Base-by-base conservation (phyloP, 1,140 invertebrate species). In the Eriocheir sinensis region DNA sequence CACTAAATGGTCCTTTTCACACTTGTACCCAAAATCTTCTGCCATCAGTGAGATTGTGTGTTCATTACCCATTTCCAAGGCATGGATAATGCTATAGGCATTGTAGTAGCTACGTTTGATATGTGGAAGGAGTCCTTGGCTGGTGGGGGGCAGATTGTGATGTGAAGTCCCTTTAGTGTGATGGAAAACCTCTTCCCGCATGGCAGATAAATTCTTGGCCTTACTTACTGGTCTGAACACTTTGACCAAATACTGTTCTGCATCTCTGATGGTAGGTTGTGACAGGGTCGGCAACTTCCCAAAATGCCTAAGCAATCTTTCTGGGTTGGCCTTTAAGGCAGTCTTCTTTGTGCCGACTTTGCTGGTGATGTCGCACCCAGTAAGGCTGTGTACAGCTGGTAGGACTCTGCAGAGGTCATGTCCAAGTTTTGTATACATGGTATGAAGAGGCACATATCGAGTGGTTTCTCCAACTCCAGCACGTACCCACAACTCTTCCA, bases 371-470 rank as follows among this genome's bases (percentile, higher is more conserved):
- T 92, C 91, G 30, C 91, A 92, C 48, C 83, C 92, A 80, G 91
- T 93, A 34, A 93, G 92, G 80, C 40, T 93, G 92, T 93, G 92
- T 36, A 93, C 4, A n/a, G 80, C 92, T 86, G 92, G 92, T 17
- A 93, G 83, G 15, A 93, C 44, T 88, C 40, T 44, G 30, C 91
- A 93, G 40, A 93, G 80, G 17, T 86, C 3, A 85, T 30, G 15
- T 32, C 92, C 81, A 38, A 93, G 83, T 0, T n/a, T 40, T 2
- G 0, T 21, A 60, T 2, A 81, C 81, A 93, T 21, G 36, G n/a
- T 86, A 86, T 86, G 92, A 86, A 93, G 92, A 44, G 92, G 41
- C 72, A 93, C 44, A 93, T 86, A 93, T n/a, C 81, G 92, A 86
- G 81, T 86, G 83, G 60, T 81, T 36, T 85, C 81, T 34, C 92